Conservation (phyloP, 2,888 invertebrate species). For the Hanleya hanleyi region DNA sequence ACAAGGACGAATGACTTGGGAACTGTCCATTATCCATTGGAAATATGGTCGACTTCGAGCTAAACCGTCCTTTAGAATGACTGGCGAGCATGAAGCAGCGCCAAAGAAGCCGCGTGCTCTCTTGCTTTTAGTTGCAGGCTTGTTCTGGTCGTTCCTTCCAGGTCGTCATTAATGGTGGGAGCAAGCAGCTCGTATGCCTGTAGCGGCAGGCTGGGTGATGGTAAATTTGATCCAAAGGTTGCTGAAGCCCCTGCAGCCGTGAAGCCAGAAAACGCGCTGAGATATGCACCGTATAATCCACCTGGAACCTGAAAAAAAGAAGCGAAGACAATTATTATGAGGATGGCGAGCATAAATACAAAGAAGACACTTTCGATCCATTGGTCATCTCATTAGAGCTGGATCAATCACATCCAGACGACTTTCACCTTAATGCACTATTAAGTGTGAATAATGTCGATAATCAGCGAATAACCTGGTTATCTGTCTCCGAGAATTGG, state of each 20-base stretch:
- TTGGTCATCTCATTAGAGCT: too few species aligned
- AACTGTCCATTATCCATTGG: too few species aligned
- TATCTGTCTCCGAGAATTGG: too few species aligned
- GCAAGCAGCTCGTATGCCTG: slow-evolving; percentile 36
- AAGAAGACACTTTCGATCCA: too few species aligned
- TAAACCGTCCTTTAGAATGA: slow-evolving; percentile 29
- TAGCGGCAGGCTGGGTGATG: slow-evolving; percentile 9
- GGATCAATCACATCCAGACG: too few species aligned
- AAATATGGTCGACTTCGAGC: too few species aligned
- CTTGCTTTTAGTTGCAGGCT: slow-evolving; percentile 42
- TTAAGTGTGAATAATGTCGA: too few species aligned
- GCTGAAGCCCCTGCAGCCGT: background rate
- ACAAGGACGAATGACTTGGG: too few species aligned
- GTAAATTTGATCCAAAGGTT: background rate
- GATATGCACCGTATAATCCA: background rate
- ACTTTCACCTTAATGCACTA: too few species aligned
- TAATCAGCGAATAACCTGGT: too few species aligned
- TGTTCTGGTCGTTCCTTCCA: slow-evolving; percentile 42
- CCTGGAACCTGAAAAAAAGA: background rate
- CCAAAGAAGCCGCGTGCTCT: slow-evolving; percentile 43
- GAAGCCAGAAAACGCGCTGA: background rate
- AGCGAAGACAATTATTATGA: slow-evolving; percentile 11
- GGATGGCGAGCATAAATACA: too few species aligned
- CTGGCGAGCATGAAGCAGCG: slow-evolving; percentile 38
- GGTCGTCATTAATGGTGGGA: slow-evolving; percentile 39